Evolutionary conservation across 2,797 vertebrate species (phyloP), one percentile per base, ranked within the genome.

Genomic region (Carapus acus): DNA sequence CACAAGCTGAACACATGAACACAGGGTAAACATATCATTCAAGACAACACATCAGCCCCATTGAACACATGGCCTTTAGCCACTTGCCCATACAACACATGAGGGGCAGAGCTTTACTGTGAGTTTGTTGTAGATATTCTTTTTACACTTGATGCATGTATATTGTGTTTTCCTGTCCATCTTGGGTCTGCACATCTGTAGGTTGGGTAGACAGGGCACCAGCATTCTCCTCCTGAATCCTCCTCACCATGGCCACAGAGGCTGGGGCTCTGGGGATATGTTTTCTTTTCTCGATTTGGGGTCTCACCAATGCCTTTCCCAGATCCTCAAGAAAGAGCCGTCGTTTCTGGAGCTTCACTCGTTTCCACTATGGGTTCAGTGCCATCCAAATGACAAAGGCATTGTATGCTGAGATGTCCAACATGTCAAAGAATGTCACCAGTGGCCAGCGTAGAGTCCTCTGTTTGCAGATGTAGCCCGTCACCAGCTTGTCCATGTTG

Each of bases 401-500:
- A 4, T 66, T 67, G n/a, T n/a, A n/a, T n/a, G n/a, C n/a, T n/a
- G n/a, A n/a, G n/a, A n/a, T n/a, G n/a, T n/a, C n/a, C n/a, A 61
- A 38, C 1, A 60, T 61, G 33, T 50, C 13, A 18, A 33, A 48
- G 16, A 44, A 47, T 61, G 37, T 53, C 37, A 51, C 39, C 19
- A 47, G 20, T 49, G 51, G 22, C 40, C 46, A 45, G n/a, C 24
- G 15, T 21, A 36, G 29, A 6, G n/a, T 45, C n/a, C 22, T 58
- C 33, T 20, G 13, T 38, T 58, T 47, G 33, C 47, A 57, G 43
- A 34, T 65, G 18, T 43, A 41, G 39, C 38, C 47, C 14, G 50
- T 58, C 53, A 67, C 20, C 48, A 68, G 27, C 58, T 73, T 74
- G 34, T 77, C 69, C 3, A 65, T 4, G 44, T 67, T 67, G 63